phyloP scores from a whole-genome alignment of 2,888 invertebrate species.

The Chrysomela aeneicollis region DNA sequence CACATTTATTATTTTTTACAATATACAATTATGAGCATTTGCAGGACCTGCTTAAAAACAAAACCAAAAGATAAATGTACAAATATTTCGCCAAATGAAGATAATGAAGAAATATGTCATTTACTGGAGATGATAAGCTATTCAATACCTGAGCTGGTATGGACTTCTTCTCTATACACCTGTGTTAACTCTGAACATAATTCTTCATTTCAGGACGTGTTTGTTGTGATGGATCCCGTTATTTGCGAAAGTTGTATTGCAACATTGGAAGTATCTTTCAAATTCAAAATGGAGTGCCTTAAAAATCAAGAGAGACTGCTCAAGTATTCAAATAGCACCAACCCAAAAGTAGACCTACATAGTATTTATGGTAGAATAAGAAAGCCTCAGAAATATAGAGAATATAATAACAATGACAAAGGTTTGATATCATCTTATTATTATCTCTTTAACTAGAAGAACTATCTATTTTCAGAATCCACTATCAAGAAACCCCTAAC shows the following conservation, averaged over 20 bases:
- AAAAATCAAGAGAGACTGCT: constrained; percentile 30
- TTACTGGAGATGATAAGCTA: constrained; percentile 32
- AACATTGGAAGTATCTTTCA: constrained; percentile 33
- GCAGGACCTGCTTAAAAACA: constrained; percentile 23
- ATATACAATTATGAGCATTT: constrained; percentile 1
- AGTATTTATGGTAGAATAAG: constrained; percentile 11
- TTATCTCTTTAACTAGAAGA: no score
- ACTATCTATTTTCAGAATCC: constrained; percentile 20
- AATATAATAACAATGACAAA: constrained; percentile 21
- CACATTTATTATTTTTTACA: background rate
- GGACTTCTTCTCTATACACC: background rate
- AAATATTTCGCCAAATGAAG: constrained; percentile 23
- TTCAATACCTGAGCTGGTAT: constrained; percentile 38
- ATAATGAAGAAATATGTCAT: constrained; percentile 16
- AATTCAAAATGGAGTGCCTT: constrained; percentile 41
- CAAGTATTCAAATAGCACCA: constrained; percentile 17
- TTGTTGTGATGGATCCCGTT: constrained; percentile 30
- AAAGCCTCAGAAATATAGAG: background rate
- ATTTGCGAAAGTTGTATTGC: constrained; percentile 38
- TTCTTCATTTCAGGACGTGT: constrained; percentile 34
- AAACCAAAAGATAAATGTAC: constrained; percentile 21
- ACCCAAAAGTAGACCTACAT: constrained; percentile 19
- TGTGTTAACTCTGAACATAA: background rate
- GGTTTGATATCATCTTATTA: constrained; percentile 11
- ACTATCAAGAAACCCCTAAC: constrained; percentile 4